Base-by-base conservation (phyloP, 2,888 invertebrate genomes). In the Spialia ferax region DNA sequence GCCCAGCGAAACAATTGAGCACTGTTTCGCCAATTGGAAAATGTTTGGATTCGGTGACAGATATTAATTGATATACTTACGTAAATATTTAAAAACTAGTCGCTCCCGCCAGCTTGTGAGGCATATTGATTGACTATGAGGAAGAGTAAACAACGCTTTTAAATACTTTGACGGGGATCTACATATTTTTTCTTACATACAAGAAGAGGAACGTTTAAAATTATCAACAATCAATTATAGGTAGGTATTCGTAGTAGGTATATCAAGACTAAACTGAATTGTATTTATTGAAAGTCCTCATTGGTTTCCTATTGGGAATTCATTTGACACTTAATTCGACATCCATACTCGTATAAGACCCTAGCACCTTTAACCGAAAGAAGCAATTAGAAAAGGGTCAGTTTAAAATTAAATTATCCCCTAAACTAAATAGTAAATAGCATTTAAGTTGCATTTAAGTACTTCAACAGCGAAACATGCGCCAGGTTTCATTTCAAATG, bases 11-110 rank as follows among this genome's bases (percentile, higher is more conserved):
- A 87, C 87, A 86, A 89, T 89, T 79, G 75, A 72, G 75, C 79
- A 82, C 78, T 83, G 80, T 85, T 86, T 83, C 84, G 87, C 85
- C 86, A 86, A 85, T 87, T 85, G 85, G 84, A 85, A 89, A 88
- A 81, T 84, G 81, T 85, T 85, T 79, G 75, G 75, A 80, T 76
- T 71, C 72, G 55, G 75, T 79, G 86, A 85, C 88, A 87, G 77
- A 83, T 82, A 87, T 83, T 80, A 87, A 90, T 87, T 73, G 80
- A 76, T 78, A 75, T 73, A 79, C 80, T 80, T 83, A 79, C 80
- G 80, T 83, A 82, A 83, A 86, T 86, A 84, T 80, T 79, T 78
- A 55, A 68, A 59, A 70, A 54, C 64, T 69, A 62, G 69, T 69
- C 70, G 72, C 65, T 69, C 66, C 71, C 71, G 68, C 69, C 67